Evolutionary conservation across 2,113 vertebrate genomes (phyloP).

Genomic region (Tiliqua scincoides): DNA sequence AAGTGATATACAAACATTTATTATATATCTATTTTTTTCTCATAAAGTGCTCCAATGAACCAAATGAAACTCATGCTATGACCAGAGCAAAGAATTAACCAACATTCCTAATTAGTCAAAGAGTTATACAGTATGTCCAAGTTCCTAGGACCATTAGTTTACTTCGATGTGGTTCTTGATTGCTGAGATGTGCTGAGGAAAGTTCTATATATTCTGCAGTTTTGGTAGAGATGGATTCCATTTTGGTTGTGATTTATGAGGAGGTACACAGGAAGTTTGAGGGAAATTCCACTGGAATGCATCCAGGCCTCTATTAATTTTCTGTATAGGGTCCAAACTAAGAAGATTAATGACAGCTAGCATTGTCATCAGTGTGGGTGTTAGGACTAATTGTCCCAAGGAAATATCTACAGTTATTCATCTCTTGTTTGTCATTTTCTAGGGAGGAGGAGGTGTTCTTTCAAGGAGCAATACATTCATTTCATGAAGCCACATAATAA

Average conservation of each 20-base stretch:
- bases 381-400: neutral
- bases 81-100: no score
- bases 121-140: no score
- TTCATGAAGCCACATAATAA: neutral
- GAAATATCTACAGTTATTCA: slow-evolving; percentile 2
- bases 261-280: neutral
- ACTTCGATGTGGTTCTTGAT: no score
- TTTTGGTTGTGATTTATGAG: neutral
- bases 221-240: neutral
- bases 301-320: neutral
- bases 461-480: neutral
- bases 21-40: no score
- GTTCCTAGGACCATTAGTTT: no score
- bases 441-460: neutral
- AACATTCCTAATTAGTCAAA: no score
- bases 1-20: no score
- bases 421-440: slow-evolving; percentile 3
- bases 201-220: neutral
- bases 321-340: neutral
- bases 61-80: no score
- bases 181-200: neutral
- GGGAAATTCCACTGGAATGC: neutral
- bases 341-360: neutral
- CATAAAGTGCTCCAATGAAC: no score
- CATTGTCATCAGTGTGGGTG: slow-evolving; percentile 3